Base-by-base conservation (phyloP, 1,140 invertebrate species). In the Laodelphax striatellus region DNA sequence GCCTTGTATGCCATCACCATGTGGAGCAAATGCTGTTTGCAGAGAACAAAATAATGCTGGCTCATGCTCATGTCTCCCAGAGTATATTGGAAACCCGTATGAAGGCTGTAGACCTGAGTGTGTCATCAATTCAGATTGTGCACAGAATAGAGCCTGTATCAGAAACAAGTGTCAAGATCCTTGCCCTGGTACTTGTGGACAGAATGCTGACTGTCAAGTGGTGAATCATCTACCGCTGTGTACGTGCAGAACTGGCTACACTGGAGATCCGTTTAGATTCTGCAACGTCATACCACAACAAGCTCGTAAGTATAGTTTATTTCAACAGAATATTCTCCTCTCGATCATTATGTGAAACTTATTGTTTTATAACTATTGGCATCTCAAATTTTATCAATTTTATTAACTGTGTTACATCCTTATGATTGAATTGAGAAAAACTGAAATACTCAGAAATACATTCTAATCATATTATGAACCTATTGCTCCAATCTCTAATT, bases 41-140 rank as follows among this genome's bases (percentile, higher is more conserved):
- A 77, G 77, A 72, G 82, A 85, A 75, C 77, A 75, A 71, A 79
- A 82, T 67, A 77, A 77, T n/a, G 82, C 80, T 53, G 83, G 82
- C 31, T 79, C 82, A 19, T 88, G 86, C 68, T 75, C 71, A 17
- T 88, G 85, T 67, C 63, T 81, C 24, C 73, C 80, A 21, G 79
- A 75, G 17, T 77, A 73, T 63, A 69, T 69, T 58, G 76, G 75
- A 28, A 53, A 70, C 68, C 55, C 72, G 69, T 69, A 62, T 71
- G 69, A 87, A 68, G 81, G 81, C 55, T 86, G 86, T 69, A 73
- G 85, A 58, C 83, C 85, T 3, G 84, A 87, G 71, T 90, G 87
- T 70, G 77, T 79, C 1, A 71, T 85, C 9, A 82, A 86, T 66
- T 78, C 81, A 1, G 86, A 91, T 64, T 90, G 87, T 71, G 70